These are phyloP conservation scores for Trissolcus japonicus DNA, from an alignment of 2,888 invertebrate genomes.

Conservation along the genomic window DNA sequence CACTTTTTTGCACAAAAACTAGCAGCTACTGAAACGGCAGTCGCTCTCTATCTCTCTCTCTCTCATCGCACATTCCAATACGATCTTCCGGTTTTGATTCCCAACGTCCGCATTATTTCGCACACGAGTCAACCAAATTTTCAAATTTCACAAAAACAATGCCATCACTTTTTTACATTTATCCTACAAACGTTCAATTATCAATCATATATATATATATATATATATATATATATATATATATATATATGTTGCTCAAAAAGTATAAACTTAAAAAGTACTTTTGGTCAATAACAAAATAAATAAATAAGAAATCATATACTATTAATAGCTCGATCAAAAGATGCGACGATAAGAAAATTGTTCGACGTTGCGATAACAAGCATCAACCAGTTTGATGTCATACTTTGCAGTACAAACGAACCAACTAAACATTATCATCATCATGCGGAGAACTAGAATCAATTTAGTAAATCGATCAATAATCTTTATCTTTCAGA, in stretches of 20 bases:
- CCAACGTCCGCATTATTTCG: conserved; percentile 32
- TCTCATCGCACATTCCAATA: conserved; percentile 25
- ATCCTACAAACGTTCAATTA: no score
- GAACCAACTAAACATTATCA: conserved; percentile 26
- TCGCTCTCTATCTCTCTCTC: no score
- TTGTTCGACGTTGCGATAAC: no score
- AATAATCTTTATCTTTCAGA: conserved; percentile 56
- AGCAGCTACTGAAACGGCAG: conserved; percentile 42
- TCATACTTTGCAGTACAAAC: conserved; percentile 17
- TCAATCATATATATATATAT: no score
- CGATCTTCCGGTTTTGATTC: conserved; percentile 52
- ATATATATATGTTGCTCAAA: no score
- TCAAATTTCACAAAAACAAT: no score
- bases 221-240: no score
- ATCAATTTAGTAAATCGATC: conserved; percentile 55
- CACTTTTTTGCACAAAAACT: conserved; percentile 54
- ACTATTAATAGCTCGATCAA: no score
- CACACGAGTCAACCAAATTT: conserved; percentile 2
- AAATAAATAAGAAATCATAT: no score
- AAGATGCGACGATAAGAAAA: no score
- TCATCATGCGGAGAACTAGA: conserved; percentile 29
- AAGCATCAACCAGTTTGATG: conserved; percentile 11
- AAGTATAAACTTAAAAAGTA: no score
- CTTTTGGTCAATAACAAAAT: no score
- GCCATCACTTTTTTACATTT: not conserved